Conservation (phyloP, 2,797 vertebrate species). For the Adelosebastes latens region DNA sequence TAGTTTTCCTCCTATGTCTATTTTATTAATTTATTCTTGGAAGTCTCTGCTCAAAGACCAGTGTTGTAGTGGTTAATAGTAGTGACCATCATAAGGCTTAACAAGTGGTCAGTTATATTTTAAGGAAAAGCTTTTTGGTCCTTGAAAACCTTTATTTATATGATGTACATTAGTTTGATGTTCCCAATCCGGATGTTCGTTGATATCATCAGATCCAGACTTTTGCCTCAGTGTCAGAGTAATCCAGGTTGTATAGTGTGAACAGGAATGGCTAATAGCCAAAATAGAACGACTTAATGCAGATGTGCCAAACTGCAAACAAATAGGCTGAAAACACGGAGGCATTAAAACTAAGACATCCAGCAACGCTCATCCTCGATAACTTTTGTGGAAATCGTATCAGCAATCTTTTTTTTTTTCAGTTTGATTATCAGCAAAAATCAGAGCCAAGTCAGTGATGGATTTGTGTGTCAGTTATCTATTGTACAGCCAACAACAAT, state of each 20-base stretch:
- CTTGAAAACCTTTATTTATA: not conserved
- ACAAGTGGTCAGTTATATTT: not conserved
- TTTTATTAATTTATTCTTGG: no score
- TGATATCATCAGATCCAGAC: not conserved
- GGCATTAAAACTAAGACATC: not conserved
- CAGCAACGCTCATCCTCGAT: not conserved
- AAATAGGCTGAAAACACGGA: not conserved
- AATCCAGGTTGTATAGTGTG: not conserved
- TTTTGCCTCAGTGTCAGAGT: not conserved
- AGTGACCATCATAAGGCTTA: not conserved
- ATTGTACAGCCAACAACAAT: not conserved
- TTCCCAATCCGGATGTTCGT: not conserved
- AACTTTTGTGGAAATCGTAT: not conserved
- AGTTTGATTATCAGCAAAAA: not conserved
- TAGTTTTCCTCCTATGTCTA: not conserved
- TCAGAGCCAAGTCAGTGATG: not conserved
- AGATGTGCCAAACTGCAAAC: not conserved
- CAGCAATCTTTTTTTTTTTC: not conserved
- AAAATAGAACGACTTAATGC: not conserved
- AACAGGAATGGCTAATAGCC: not conserved
- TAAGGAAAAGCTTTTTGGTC: not conserved
- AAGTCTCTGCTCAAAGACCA: not conserved
- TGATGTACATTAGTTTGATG: not conserved
- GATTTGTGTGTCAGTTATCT: not conserved
- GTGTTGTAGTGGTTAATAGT: not conserved